Conservation (phyloP, 2,113 vertebrate genomes). For the Halichoeres trimaculatus region DNA sequence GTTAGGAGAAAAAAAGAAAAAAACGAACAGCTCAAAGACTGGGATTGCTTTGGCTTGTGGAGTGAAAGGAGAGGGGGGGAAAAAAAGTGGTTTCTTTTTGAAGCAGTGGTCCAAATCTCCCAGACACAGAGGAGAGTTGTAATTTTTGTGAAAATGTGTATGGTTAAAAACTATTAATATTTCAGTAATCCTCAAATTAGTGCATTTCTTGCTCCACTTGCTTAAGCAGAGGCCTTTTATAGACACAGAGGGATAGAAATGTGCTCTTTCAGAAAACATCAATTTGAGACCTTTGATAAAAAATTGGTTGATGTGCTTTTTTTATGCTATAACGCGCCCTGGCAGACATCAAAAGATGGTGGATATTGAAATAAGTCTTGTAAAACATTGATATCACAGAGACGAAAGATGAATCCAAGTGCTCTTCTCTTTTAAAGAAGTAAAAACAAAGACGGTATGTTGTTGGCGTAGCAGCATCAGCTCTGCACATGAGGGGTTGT, state of each 20-base stretch:
- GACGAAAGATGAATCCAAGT: neutral
- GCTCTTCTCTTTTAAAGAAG: neutral
- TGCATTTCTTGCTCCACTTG: conserved; percentile 22
- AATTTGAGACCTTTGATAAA: conserved; percentile 45
- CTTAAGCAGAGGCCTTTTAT: conserved; percentile 35
- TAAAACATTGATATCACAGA: neutral
- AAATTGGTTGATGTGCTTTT: neutral
- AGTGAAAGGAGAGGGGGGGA: neutral
- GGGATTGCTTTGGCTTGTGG: conserved; percentile 13
- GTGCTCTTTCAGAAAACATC: conserved; percentile 36
- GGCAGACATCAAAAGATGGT: conserved; percentile 34
- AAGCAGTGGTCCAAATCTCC: conserved; percentile 39
- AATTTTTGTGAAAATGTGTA: conserved; percentile 46
- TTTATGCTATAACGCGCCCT: conserved; percentile 25
- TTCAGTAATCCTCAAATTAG: conserved; percentile 53
- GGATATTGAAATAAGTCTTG: conserved; percentile 28
- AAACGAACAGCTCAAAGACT: conserved; percentile 37
- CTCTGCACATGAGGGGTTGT: conserved; percentile 5
- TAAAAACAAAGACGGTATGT: neutral
- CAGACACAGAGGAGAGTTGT: conserved; percentile 28
- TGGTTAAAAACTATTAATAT: conserved; percentile 62
- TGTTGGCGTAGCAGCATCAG: neutral
- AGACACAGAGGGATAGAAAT: conserved; percentile 28
- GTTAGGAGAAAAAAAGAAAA: conserved; percentile 1
- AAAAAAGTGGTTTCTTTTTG: conserved; percentile 27